Base-by-base conservation (phyloP, 2,888 invertebrate genomes). In the Imbricaverruca yamaguchii region DNA sequence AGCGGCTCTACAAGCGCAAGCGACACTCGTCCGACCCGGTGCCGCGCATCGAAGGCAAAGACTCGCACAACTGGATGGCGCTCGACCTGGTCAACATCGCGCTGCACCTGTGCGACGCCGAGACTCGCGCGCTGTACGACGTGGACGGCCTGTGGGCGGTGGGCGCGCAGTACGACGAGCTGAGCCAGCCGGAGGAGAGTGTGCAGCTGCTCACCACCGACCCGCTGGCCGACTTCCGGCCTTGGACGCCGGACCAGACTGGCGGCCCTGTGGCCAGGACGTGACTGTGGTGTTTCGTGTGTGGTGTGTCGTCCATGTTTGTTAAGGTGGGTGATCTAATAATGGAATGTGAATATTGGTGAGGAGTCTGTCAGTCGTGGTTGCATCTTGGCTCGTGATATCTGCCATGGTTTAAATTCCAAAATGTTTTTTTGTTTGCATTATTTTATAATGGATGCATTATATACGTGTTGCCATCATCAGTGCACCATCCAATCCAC, bases 21-120 rank as follows among this genome's bases (percentile, higher is more conserved):
- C 67, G 67, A 12, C 9, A 11, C 23, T 25, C 67, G 67, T 67
- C 85, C 25, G 96, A 97, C 86, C 84, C 86, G 39, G 88, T 93
- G 85, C 93, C 96, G 0, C 91, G 89, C 85, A 90, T 95, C 84
- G 95, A 96, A 89, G 96, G 95, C 55, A 90, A 91, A 86, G 88
- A 90, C 80, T 92, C 92, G 18, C 90, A 90, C 80, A 92, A 94
- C 85, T 97, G 97, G 97, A 90, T 94, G 87, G 96, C 96, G 39
- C 86, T 97, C 86, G 97, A 97, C 89, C 89, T 97, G 88, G 95
- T 67, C 23, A 67, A 67, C 67, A 67, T 67, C 25, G 67, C 67
- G 23, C 67, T 67, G 67, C 67, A 67, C n/a, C 67, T 67, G 9
- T 67, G 23, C 13, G 67, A 67, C 23, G 8, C 23, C 23, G 11